Evolutionary conservation across 2,888 invertebrate species (phyloP).

Genomic region (Chrysopilus asiliformis): DNA sequence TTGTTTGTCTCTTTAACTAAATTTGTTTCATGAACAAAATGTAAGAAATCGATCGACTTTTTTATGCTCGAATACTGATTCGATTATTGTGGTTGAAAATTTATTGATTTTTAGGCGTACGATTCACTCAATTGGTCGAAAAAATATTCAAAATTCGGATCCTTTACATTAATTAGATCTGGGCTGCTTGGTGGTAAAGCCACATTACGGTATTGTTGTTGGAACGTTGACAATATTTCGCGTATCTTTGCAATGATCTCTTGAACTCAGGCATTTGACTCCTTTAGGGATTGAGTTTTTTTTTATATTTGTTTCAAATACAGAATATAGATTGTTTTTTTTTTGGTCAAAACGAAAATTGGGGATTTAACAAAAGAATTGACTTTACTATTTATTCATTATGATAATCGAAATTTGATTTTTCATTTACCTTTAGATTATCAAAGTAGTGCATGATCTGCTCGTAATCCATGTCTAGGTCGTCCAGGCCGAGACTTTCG

Average conservation of each 20-base stretch:
- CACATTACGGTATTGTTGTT: slow-evolving; percentile 40
- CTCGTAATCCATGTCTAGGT: slow-evolving; percentile 91
- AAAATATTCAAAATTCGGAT: slow-evolving; percentile 44
- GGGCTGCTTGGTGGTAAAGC: slow-evolving; percentile 33
- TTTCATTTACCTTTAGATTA: slow-evolving; percentile 73
- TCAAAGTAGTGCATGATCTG: slow-evolving; percentile 98
- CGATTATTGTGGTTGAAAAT: no score
- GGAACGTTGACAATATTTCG: slow-evolving; percentile 60
- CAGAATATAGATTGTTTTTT: not conserved
- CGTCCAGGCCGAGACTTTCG: slow-evolving; percentile 60
- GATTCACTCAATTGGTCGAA: slow-evolving; percentile 52
- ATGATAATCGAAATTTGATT: no score
- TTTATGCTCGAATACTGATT: no score
- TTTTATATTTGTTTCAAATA: not conserved
- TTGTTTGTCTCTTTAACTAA: no score
- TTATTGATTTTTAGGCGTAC: no score
- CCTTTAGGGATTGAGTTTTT: slow-evolving; percentile 35
- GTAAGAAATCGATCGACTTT: no score
- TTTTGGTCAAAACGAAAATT: not conserved
- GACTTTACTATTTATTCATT: no score
- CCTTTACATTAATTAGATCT: slow-evolving; percentile 39
- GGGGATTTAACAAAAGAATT: no score
- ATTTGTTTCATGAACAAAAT: no score
- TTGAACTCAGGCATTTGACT: slow-evolving; percentile 83
- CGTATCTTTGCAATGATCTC: slow-evolving; percentile 75